Base-by-base conservation (phyloP, 1,140 invertebrate genomes). In the Ylistrum balloti region DNA sequence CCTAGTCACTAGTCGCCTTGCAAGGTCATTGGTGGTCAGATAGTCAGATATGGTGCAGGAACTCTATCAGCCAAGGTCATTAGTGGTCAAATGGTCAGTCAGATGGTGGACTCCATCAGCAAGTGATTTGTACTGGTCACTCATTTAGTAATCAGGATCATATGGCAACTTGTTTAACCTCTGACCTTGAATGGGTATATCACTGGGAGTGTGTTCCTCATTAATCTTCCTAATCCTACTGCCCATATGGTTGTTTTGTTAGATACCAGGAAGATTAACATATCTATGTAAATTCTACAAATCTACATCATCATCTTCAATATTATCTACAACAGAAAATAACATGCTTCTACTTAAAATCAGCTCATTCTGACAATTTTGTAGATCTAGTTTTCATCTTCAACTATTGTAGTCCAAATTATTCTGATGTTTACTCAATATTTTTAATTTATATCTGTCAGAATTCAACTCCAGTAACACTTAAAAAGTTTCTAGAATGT, bases 71-170 rank as follows among this genome's bases (percentile, higher is more conserved):
- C 56, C 22, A 74, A 74, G 56, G 22, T 74, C 56, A 74, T 74
- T 28, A 74, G 20, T n/a, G 56, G 56, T 74, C 56, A 74, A 74
- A 17, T 11, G 13, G 56, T 74, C 56, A 74, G 56, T 28, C 28
- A 7, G 56, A n/a, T 74, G 56, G 22, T 15, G 17, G 41, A 13
- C 41, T 45, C 41, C 41, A 45, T 45, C 41, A 9, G 9, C 41
- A 45, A 45, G 41, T 45, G 41, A 45, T 45, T 45, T 74, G 56
- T 74, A 74, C 56, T 74, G 56, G 56, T 74, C 56, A 74, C 22
- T 74, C n/a, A 5, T 1, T 28, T n/a, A 74, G 22, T 74, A 28
- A 74, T 74, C n/a, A 28, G 2, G 3, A 74, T 74, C 56, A 74
- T 74, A 74, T 74, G 56, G 56, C 56, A 74, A 22, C n/a, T 74